A percentile compares a stretch with the other conserved stretches of the same genome.
Conservation (phyloP, 2,888 invertebrate genomes). For the Andrena flavipes region DNA sequence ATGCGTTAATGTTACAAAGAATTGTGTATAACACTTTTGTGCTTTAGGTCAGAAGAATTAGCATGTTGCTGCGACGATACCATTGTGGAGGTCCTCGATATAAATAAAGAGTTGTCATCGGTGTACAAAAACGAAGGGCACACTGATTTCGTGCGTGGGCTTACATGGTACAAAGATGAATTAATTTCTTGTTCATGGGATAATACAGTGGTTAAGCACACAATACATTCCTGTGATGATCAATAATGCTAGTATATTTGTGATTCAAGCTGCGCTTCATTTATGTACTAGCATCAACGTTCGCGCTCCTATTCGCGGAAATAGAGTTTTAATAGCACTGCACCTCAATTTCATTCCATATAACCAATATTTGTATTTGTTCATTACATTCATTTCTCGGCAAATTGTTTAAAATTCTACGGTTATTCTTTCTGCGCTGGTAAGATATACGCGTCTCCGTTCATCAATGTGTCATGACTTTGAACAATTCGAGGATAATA, state of each 20-base stretch:
- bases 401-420: conserved; percentile 18
- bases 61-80: conserved; percentile 86
- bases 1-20: too few species aligned
- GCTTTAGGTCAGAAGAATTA: conserved; percentile 80
- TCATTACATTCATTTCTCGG: conserved; percentile 11
- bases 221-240: conserved; percentile 20
- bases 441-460: background rate
- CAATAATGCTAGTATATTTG: conserved; percentile 14
- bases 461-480: background rate
- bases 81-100: conserved; percentile 84
- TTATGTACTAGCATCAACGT: conserved; percentile 18
- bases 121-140: conserved; percentile 85
- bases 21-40: conserved; percentile 24
- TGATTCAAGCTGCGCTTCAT: conserved; percentile 18
- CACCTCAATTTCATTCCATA: conserved; percentile 17
- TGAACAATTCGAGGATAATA: conserved; percentile 6
- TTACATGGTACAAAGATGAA: conserved; percentile 86
- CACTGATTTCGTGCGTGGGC: conserved; percentile 86
- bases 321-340: conserved; percentile 27
- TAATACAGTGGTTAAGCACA: conserved; percentile 80
- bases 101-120: conserved; percentile 77
- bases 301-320: conserved; percentile 20
- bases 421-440: conserved; percentile 2
- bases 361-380: conserved; percentile 1
- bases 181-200: conserved; percentile 88